Evolutionary conservation across 2,888 invertebrate genomes (phyloP), one percentile per base, ranked within the genome.

Genomic region (Caenorhabditis sp.): DNA sequence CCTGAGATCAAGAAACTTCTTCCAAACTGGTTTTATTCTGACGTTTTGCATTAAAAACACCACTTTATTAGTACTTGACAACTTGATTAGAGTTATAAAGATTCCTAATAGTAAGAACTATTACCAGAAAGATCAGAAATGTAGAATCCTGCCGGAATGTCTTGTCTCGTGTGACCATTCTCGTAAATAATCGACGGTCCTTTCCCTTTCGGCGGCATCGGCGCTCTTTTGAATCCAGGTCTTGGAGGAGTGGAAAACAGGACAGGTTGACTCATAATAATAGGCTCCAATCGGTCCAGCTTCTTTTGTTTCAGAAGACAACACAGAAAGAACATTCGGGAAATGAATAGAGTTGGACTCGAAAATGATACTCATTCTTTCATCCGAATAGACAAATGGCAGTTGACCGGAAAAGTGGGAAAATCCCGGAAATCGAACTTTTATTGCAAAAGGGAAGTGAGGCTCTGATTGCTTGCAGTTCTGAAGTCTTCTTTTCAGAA

Each of bases 101-200:
- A n/a, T n/a, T n/a, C n/a, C n/a, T n/a, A n/a, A n/a, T n/a, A n/a
- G n/a, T n/a, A 52, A 32, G 52, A 20, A 35, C 22, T n/a, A 27
- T 55, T 55, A 2, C 62, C 62, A 1, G 52, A 50, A 15, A 68
- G 32, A 59, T 68, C 68, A 2, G 68, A 59, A 0, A 68, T 35
- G 24, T 68, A 35, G 37, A 68, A 68, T 2, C 68, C 68, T 5
- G 13, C 13, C 2, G 68, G 68, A 30, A 68, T 52, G 15, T 59
- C 68, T 1, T 58, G n/a, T 22, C 20, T 32, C n/a, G 35, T 37
- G 3, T 37, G n/a, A n/a, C 43, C 41, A 3, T 52, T 24, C 35
- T 58, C 66, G 24, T 43, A 68, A 11, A 68, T 17, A 5, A 68
- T 68, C 7, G 68, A 68, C 9, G 68, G 52, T 17, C 68, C 68